Evolutionary conservation across 2,888 invertebrate species (phyloP), one percentile per base, ranked within the genome.

Genomic region (Neocrepidodera transversa): DNA sequence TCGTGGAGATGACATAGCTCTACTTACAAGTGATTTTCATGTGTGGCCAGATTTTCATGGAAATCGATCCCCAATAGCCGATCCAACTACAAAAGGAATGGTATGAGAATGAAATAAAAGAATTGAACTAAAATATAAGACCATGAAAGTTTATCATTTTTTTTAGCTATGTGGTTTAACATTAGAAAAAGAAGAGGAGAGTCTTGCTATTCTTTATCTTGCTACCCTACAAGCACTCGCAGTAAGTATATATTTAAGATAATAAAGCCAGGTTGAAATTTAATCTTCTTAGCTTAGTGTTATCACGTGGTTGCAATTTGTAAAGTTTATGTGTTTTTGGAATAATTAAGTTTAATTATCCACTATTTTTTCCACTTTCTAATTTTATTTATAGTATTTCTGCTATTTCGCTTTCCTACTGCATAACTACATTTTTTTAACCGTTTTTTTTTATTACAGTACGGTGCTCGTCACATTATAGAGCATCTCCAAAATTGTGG

Each of bases 1-100:
- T 5, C 23, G 23, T 23, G 3, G 23, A 3, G 6, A 3, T 5
- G 23, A 23, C 68, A 75, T 87, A 0, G 85, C 86, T 49, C 84
- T 83, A 65, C 80, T 97, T 26, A 92, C 95, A 0, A 84, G 83
- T 71, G 87, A 93, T 73, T 73, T 95, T 8, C 97, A 98, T 74
- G 84, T 97, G 0, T 96, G 92, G 90, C 97, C 97, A 1, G 97
- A 97, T 81, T 96, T 91, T 77, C 97, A 97, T 81, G 97, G 97
- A 8, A 98, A 98, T 82, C 85, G 97, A 45, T 95, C 96, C 2
- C 97, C 97, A 0, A 75, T 97, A 51, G 94, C 95, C 1, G 95
- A 95, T 81, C 86, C 93, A 1, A 84, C 83, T 18, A 82, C 95
- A 69, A 87, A 84, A 74, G 97, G 97, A 78, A 92, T 92, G 89